phyloP scores from a whole-genome alignment of 2,113 vertebrate species.

The Apus apus region DNA sequence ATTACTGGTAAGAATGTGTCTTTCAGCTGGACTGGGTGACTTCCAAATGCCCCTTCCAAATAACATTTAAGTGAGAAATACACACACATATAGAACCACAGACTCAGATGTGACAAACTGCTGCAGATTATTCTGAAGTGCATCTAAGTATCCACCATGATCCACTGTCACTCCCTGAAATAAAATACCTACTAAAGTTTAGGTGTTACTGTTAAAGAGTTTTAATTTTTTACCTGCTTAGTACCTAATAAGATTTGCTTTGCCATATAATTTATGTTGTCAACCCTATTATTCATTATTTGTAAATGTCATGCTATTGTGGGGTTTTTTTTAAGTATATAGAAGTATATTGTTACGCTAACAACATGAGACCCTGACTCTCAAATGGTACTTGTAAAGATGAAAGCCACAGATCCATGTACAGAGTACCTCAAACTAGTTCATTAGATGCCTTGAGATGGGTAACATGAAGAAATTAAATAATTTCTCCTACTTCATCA shows the following conservation, averaged over 20 bases:
- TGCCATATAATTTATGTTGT: neutral
- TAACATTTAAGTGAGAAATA: neutral
- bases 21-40: neutral
- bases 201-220: neutral
- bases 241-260: neutral
- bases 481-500: neutral
- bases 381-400: neutral
- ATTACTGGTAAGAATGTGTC: accelerated
- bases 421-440: neutral
- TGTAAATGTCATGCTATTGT: neutral
- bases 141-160: neutral
- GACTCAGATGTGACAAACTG: neutral
- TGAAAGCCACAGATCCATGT: neutral
- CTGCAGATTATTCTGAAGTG: neutral
- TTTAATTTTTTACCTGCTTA: neutral
- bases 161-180: neutral
- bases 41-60: neutral
- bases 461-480: neutral
- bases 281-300: neutral
- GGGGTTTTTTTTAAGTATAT: neutral
- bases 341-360: neutral
- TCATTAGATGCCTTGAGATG: neutral
- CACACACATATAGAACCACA: neutral
- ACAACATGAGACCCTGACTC: neutral
- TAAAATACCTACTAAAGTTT: neutral